Evolutionary conservation across 1,140 invertebrate species (phyloP).

Genomic region (Caenorhabditis inopinata): DNA sequence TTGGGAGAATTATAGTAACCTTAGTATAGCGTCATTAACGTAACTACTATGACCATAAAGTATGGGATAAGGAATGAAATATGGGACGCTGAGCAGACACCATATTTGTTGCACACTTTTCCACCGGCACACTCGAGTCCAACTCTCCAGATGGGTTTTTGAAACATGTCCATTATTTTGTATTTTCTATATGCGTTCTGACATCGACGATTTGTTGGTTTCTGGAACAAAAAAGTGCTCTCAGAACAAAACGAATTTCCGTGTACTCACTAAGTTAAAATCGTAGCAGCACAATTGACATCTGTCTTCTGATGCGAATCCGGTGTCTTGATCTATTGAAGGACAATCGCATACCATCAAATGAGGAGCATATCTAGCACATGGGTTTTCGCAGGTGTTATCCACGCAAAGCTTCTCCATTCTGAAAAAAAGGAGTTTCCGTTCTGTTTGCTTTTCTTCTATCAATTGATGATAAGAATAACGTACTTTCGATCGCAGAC

Average conservation of each 20-base stretch:
- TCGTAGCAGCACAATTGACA: constrained; percentile 66
- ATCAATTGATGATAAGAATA: neutral
- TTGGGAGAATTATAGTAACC: neutral
- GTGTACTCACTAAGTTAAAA: constrained; percentile 63
- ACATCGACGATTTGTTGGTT: constrained; percentile 62
- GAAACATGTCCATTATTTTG: constrained; percentile 55
- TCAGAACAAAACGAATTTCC: too few species aligned
- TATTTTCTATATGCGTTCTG: constrained; percentile 66
- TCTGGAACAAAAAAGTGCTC: too few species aligned
- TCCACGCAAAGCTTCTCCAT: constrained; percentile 66
- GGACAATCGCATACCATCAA: constrained; percentile 66
- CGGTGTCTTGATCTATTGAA: constrained; percentile 63
- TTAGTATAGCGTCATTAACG: constrained; percentile 15
- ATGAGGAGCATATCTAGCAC: constrained; percentile 61
- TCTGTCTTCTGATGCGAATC: constrained; percentile 63
- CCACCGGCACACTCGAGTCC: constrained; percentile 65
- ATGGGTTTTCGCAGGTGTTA: constrained; percentile 65
- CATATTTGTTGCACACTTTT: constrained; percentile 63
- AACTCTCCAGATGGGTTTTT: constrained; percentile 64
- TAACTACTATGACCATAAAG: constrained; percentile 15
- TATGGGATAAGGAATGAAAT: constrained; percentile 16
- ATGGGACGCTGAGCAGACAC: constrained; percentile 56
- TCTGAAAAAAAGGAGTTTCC: constrained; percentile 46
- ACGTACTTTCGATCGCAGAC: constrained; percentile 66
- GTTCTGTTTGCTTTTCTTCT: neutral